Percentiles rank a stretch among this genome's conserved stretches.
These are phyloP conservation scores for Prietella phreatophila DNA, from an alignment of 2,113 vertebrate genomes.

Conservation along the genomic window DNA sequence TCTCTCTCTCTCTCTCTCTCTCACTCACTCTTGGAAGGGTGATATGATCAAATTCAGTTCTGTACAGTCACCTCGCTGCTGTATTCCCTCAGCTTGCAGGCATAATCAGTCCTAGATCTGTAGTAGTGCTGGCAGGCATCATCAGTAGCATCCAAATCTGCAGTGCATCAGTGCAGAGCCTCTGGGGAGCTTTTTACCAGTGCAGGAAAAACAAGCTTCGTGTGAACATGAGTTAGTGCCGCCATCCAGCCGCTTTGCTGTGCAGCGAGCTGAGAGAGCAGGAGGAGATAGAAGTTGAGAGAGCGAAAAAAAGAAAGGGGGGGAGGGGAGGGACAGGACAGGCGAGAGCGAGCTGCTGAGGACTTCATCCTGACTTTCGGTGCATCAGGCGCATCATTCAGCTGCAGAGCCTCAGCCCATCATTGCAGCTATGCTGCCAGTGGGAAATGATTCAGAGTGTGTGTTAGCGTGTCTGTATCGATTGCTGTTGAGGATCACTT, in stretches of 20 bases:
- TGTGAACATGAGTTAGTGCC: background rate
- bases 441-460: background rate
- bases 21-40: background rate
- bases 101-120: constrained; percentile 33
- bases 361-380: constrained; percentile 20
- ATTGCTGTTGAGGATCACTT: constrained; percentile 2
- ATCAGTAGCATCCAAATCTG: constrained; percentile 17
- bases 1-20: background rate
- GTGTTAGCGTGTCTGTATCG: background rate
- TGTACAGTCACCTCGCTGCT: constrained; percentile 2
- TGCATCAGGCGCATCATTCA: constrained; percentile 15
- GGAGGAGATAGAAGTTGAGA: background rate
- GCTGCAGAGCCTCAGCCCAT: background rate
- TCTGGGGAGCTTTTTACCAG: constrained; percentile 13
- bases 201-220: constrained; percentile 4
- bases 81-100: constrained; percentile 11
- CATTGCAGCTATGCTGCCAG: background rate
- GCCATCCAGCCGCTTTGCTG: background rate
- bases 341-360: background rate
- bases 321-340: background rate
- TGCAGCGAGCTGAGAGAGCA: background rate
- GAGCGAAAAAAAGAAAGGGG: background rate
- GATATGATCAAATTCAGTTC: constrained; percentile 22
- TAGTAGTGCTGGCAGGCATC: constrained; percentile 33
- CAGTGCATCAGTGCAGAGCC: constrained; percentile 13